Base-by-base conservation (phyloP, 2,113 vertebrate species). In the Empidonax traillii region DNA sequence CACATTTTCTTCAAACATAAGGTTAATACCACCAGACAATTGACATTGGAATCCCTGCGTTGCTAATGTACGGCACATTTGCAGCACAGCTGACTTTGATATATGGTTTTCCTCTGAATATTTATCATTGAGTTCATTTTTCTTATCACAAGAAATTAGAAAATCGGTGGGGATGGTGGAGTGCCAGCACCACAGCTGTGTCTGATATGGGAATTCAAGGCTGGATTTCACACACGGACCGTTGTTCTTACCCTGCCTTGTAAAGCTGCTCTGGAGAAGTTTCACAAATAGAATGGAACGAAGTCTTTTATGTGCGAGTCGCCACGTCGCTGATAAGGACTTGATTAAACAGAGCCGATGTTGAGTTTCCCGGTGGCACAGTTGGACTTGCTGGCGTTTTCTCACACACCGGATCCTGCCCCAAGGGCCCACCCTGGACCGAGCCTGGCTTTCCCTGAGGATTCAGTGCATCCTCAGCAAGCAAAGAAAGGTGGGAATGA, bases 331-430 rank as follows among this genome's bases (percentile, higher is more conserved):
- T 33, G 84, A 44, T 82, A 75, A 87, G 53, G 62, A 6, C 27
- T 27, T 4, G 59, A 63, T 81, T 33, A 43, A 78, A 23, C 3
- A 37, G 39, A 78, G 73, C 31, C 35, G 58, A 61, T 4, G 65
- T 0, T 28, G 47, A 8, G 22, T 53, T 62, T 61, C 62, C 83
- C 59, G 1, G 1, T 1, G 7, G 65, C 58, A 22, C 25, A n/a
- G n/a, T 0, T 7, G 71, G 15, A 0, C 19, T 4, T 12, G 4
- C 49, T 14, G 9, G 9, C 0, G 2, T 10, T 72, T 6, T 5
- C 28, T 14, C 43, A 1, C 49, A 3, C 2, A 4, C 3, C 2
- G 19, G 33, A 28, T 0, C 55, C 35, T 4, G 49, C 35, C 69
- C 52, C 0, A 14, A 5, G 5, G 12, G 62, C 47, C 44, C 41